A percentile compares a stretch with the other conserved stretches of the same genome.
Conservation (phyloP, 2,888 invertebrate genomes). For the Phlogophora meticulosa region DNA sequence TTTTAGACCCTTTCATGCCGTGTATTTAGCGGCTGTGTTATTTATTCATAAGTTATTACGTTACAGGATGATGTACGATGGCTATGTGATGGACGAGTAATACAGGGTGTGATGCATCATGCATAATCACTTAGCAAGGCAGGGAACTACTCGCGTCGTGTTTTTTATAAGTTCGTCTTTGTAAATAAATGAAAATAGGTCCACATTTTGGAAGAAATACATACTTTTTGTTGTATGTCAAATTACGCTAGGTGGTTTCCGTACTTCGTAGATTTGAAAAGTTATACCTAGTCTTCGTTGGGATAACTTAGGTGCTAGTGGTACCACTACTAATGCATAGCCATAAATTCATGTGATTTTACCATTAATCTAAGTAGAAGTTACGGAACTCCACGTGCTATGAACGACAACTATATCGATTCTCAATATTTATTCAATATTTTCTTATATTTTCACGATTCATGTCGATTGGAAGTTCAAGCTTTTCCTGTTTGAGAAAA, state of each 20-base stretch:
- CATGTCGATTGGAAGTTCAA: background rate
- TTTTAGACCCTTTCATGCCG: slow-evolving; percentile 45
- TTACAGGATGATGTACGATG: slow-evolving; percentile 61
- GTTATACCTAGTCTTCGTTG: background rate
- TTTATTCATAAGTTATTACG: slow-evolving; percentile 64
- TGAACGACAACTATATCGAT: background rate
- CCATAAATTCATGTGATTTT: slow-evolving; percentile 16
- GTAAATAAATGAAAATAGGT: background rate
- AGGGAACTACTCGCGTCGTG: slow-evolving; percentile 12
- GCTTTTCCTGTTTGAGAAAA: background rate
- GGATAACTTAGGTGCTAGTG: background rate
- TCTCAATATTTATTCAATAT: background rate
- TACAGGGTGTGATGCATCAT: slow-evolving; percentile 57
- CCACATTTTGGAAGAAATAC: background rate
- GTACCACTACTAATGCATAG: slow-evolving; percentile 20
- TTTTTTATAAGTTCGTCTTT: background rate
- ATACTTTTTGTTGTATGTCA: background rate
- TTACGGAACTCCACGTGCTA: background rate
- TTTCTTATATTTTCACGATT: background rate
- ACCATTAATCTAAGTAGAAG: background rate
- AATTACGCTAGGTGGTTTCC: background rate
- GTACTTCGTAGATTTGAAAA: slow-evolving; percentile 3
- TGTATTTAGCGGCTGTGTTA: slow-evolving; percentile 51
- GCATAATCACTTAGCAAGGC: slow-evolving; percentile 60
- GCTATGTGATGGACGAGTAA: slow-evolving; percentile 61